phyloP scores from a whole-genome alignment of 2,113 vertebrate species.

The Macquaria australasica region DNA sequence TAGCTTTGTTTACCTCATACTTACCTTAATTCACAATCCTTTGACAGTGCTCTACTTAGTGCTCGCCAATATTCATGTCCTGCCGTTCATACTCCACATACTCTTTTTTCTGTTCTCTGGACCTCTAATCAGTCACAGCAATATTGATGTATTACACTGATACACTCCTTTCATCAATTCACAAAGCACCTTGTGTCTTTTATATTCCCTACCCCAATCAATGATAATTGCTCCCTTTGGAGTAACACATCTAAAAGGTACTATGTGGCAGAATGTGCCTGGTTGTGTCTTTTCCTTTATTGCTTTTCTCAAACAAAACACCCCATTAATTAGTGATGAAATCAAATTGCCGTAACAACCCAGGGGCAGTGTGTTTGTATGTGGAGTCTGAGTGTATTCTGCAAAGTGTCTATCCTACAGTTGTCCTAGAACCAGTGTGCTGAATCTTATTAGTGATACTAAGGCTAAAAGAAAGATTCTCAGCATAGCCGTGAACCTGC shows the following conservation, averaged over 20 bases:
- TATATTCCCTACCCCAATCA: conserved; percentile 47
- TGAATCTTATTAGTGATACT: conserved; percentile 31
- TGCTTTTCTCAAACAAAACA: conserved; percentile 42
- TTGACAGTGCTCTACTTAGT: not conserved
- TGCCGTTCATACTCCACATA: conserved; percentile 25
- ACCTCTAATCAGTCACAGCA: conserved; percentile 56
- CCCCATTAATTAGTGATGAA: conserved; percentile 55
- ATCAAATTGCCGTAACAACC: conserved; percentile 37
- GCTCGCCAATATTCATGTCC: conserved; percentile 42
- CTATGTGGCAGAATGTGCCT: conserved; percentile 30
- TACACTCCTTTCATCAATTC: conserved; percentile 51
- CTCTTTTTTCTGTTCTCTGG: conserved; percentile 53
- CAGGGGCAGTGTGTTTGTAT: conserved; percentile 35
- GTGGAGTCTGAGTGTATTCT: conserved; percentile 31
- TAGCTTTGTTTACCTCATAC: conserved; percentile 1
- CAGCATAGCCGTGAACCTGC: conserved; percentile 39
- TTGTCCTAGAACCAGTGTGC: conserved; percentile 14
- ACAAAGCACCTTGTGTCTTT: conserved; percentile 53
- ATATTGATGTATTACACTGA: conserved; percentile 52
- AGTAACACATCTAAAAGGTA: conserved; percentile 36
- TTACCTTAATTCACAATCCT: conserved; percentile 10
- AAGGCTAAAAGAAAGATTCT: conserved; percentile 29
- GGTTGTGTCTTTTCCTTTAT: conserved; percentile 27
- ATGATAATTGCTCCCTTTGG: conserved; percentile 57
- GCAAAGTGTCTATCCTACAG: not conserved